Percentiles rank a stretch among this genome's conserved stretches.
Evolutionary conservation across 2,888 invertebrate species (phyloP).

Genomic region (Dilophus febrilis): DNA sequence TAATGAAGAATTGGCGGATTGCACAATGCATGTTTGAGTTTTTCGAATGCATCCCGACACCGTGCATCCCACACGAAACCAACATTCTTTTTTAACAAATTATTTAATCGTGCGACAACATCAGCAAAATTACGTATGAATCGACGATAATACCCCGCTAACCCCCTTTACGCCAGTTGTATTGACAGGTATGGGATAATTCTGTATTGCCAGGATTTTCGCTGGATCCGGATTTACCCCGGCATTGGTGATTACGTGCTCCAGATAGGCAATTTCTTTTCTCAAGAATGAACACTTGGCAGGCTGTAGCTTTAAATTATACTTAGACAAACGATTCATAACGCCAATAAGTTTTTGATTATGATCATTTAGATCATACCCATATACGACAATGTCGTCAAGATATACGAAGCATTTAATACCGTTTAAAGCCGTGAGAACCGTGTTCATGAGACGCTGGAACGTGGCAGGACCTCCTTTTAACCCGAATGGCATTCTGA

Average conservation of each 20-base stretch:
- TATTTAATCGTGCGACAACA: conserved; percentile 14
- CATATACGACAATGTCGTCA: conserved; percentile 18
- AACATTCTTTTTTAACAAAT: conserved; percentile 10
- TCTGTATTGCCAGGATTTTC: conserved; percentile 10
- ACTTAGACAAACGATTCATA: conserved; percentile 9
- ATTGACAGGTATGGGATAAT: conserved; percentile 11
- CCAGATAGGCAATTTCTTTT: conserved; percentile 13
- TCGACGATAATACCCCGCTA: conserved; percentile 17
- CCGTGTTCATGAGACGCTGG: conserved; percentile 16
- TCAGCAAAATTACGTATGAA: conserved; percentile 15
- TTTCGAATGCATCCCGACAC: conserved; percentile 1
- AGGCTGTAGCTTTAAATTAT: conserved; percentile 12
- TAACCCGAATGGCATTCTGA: conserved; percentile 13
- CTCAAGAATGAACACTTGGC: conserved; percentile 15
- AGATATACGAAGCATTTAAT: conserved; percentile 10
- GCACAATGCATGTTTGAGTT: not conserved
- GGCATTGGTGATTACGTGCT: conserved; percentile 9
- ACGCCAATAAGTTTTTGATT: conserved; percentile 9
- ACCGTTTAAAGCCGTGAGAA: conserved; percentile 12
- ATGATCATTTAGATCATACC: conserved; percentile 11
- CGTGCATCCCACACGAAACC: conserved; percentile 10
- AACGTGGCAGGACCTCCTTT: conserved; percentile 17
- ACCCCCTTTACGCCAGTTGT: conserved; percentile 13
- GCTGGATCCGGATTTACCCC: conserved; percentile 13
- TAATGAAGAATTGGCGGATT: conserved; percentile 5